Conservation (phyloP, 2,888 invertebrate genomes). For the Tanypteryx hageni region DNA sequence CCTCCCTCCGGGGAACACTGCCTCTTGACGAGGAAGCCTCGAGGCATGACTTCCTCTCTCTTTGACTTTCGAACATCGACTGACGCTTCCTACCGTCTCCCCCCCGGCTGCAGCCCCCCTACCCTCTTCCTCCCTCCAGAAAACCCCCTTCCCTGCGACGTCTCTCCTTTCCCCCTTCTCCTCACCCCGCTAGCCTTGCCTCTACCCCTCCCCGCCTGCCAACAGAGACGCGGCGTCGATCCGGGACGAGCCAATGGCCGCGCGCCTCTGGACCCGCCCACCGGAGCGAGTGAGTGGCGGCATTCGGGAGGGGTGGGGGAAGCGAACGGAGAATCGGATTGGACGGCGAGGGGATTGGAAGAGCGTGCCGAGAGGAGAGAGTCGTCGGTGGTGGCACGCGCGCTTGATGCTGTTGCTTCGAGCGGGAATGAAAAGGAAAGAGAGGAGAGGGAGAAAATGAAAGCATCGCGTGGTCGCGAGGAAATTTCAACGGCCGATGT, state of each 20-base stretch:
- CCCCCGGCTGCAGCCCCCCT: background rate
- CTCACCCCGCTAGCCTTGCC: background rate
- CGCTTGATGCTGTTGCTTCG: constrained; percentile 39
- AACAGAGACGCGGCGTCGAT: background rate
- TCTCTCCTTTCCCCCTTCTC: background rate
- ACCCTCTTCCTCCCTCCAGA: background rate
- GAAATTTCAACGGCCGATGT: constrained; percentile 5
- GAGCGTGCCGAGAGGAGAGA: background rate
- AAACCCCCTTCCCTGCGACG: background rate
- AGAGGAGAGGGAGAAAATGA: background rate
- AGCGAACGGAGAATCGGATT: constrained; percentile 17
- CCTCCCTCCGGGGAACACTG: constrained; percentile 42
- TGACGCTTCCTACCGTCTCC: constrained; percentile 22
- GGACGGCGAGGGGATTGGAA: constrained; percentile 38
- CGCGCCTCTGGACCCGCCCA: constrained; percentile 48
- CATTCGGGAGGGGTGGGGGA: constrained; percentile 14
- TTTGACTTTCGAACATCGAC: constrained; percentile 8
- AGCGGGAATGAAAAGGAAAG: background rate
- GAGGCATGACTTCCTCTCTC: constrained; percentile 60
- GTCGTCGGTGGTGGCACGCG: background rate
- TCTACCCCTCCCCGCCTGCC: constrained; percentile 7
- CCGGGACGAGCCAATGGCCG: constrained; percentile 32
- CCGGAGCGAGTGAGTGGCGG: constrained; percentile 46
- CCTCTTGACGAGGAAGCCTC: constrained; percentile 65
- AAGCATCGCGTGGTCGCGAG: background rate